These are phyloP conservation scores for Ellobium chinense DNA, from an alignment of 2,888 invertebrate genomes.

Conservation along the genomic window DNA sequence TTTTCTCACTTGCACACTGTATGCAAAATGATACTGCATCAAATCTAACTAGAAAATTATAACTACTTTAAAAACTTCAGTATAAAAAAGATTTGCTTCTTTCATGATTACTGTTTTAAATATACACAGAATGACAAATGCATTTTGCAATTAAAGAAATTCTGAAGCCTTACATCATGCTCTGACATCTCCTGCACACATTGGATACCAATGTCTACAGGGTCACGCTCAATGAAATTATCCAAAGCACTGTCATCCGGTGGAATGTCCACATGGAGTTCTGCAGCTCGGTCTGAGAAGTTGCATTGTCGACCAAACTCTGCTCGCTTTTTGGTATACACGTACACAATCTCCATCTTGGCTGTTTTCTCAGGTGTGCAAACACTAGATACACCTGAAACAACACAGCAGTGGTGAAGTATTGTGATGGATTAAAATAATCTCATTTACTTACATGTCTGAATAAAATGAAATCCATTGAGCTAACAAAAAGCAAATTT, in stretches of 20 bases:
- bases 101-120: too few relatives aligned
- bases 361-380: background rate
- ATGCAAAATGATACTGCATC: too few relatives aligned
- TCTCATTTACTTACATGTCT: background rate
- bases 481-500: background rate
- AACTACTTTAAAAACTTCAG: too few relatives aligned
- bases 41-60: too few relatives aligned
- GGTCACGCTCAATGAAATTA: conserved; percentile 78
- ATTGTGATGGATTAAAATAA: too few relatives aligned
- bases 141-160: too few relatives aligned
- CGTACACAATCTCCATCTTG: conserved; percentile 79
- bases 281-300: conserved; percentile 79
- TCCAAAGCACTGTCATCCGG: conserved; percentile 75
- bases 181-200: conserved; percentile 79
- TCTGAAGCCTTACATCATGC: conserved; percentile 79
- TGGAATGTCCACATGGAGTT: conserved; percentile 79
- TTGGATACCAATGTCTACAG: conserved; percentile 78
- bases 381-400: background rate
- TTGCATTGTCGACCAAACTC: conserved; percentile 80
- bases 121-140: too few relatives aligned
- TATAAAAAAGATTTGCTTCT: too few relatives aligned
- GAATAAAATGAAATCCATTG: background rate
- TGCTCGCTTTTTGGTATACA: conserved; percentile 78
- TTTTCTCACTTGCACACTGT: too few relatives aligned
- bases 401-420: background rate